Evolutionary conservation across 92 coral and sea anemone genomes (phyloP).

Genomic region (Porites divaricata): DNA sequence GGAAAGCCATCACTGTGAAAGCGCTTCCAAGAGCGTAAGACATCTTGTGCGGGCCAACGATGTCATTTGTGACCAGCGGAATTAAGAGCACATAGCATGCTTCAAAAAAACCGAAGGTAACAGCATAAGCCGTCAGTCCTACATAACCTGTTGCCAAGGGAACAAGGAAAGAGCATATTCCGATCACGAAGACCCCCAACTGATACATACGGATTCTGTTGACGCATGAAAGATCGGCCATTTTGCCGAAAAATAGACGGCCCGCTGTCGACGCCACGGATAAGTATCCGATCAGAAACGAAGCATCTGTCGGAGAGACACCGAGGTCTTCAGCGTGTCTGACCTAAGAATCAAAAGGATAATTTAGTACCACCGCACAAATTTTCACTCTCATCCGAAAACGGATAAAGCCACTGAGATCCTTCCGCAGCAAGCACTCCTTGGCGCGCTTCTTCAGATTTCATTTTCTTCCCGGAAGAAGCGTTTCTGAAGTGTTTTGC

Average conservation of each 20-base stretch:
- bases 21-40: constrained; percentile 90
- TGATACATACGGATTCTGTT: constrained; percentile 82
- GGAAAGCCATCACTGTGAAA: constrained; percentile 90
- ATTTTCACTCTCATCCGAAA: background rate
- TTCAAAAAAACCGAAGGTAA: constrained; percentile 84
- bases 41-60: constrained; percentile 80
- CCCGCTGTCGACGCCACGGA: constrained; percentile 88
- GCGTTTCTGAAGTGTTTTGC: too few relatives aligned
- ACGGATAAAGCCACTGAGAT: too few relatives aligned
- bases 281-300: constrained; percentile 85
- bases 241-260: constrained; percentile 81
- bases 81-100: constrained; percentile 80
- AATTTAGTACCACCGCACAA: background rate
- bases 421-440: too few relatives aligned
- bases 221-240: constrained; percentile 78
- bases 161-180: constrained; percentile 73
- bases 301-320: constrained; percentile 79
- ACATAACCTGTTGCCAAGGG: constrained; percentile 81
- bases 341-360: constrained; percentile 39
- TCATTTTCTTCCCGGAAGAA: too few relatives aligned
- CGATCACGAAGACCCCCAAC: constrained; percentile 72
- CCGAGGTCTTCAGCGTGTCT: constrained; percentile 91
- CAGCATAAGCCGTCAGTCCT: constrained; percentile 72
- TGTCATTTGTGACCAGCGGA: constrained; percentile 85
- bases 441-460: too few relatives aligned